A percentile compares a stretch with the other conserved stretches of the same genome.
phyloP scores from a whole-genome alignment of 2,113 vertebrate genomes.

The Hemibagrus wyckioides region DNA sequence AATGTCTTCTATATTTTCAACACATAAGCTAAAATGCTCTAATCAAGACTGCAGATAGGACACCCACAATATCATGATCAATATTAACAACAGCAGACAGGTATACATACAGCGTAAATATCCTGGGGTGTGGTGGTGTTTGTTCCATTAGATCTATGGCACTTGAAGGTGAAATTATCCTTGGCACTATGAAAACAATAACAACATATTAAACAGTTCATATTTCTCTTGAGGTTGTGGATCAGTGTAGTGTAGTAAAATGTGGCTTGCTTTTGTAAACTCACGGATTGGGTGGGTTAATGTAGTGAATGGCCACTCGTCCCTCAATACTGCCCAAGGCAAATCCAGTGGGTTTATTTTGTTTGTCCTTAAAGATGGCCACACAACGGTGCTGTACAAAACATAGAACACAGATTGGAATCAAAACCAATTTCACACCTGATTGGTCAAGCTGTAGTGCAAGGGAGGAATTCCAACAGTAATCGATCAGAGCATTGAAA shows the following conservation, averaged over 20 bases:
- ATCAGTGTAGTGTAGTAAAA: neutral
- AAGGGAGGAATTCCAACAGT: neutral
- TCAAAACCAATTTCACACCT: neutral
- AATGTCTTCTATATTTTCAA: neutral
- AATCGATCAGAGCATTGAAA: neutral
- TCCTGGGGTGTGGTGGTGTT: conserved; percentile 97
- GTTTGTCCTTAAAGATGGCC: conserved; percentile 99
- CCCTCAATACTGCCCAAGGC: conserved; percentile 98
- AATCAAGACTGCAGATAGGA: neutral
- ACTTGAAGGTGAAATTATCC: conserved; percentile 99
- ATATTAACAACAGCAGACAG: neutral
- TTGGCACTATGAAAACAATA: conserved; percentile 79
- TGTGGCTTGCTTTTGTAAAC: conserved; percentile 57
- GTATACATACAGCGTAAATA: conserved; percentile 90
- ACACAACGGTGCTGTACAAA: conserved; percentile 91
- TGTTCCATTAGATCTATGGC: conserved; percentile 97
- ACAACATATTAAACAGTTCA: conserved; percentile 18
- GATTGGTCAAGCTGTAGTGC: neutral
- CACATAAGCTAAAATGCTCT: neutral
- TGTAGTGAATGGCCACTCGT: conserved; percentile 97
- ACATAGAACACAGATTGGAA: neutral
- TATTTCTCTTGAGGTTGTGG: neutral
- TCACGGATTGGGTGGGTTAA: conserved; percentile 98
- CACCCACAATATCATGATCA: neutral
- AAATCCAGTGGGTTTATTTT: conserved; percentile 98